A percentile compares a stretch with the other conserved stretches of the same genome.
Evolutionary conservation across 2,113 vertebrate genomes (phyloP).

Genomic region (rat (Rattus norvegicus)): DNA sequence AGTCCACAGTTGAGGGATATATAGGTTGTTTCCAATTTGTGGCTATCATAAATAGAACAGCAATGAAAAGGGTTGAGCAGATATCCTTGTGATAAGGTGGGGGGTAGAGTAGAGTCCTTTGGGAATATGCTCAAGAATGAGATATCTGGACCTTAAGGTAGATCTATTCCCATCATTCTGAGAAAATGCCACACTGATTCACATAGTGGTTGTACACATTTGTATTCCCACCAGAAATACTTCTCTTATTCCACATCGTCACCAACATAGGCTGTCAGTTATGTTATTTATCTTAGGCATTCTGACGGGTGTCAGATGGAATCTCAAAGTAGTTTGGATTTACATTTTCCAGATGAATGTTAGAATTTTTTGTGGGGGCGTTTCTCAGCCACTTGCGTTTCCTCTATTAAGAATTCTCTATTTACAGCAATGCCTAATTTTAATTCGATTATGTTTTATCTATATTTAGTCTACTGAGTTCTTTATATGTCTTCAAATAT

Average conservation of each 20-base stretch:
- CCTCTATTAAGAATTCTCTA: neutral
- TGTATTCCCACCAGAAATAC: neutral
- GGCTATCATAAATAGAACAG: neutral
- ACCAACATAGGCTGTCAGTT: neutral
- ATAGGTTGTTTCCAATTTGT: neutral
- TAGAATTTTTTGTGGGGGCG: neutral
- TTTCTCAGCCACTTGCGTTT: neutral
- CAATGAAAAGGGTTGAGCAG: neutral
- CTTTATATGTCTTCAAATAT: neutral
- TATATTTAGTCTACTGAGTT: neutral
- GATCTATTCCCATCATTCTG: neutral
- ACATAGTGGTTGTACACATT: neutral
- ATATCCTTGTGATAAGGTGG: neutral
- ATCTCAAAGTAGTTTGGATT: neutral
- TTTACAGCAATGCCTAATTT: neutral
- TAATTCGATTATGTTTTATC: neutral
- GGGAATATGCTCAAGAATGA: no score
- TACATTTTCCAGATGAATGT: neutral
- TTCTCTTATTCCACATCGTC: neutral
- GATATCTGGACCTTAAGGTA: neutral
- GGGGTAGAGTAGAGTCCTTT: no score
- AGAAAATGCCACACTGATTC: neutral
- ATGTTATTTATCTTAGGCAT: neutral
- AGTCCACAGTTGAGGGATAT: neutral
- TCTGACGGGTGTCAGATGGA: neutral